A percentile compares a stretch with the other conserved stretches of the same genome.
Conservation (phyloP, 2,797 vertebrate genomes). For the Pteronotus mesoamericanus region DNA sequence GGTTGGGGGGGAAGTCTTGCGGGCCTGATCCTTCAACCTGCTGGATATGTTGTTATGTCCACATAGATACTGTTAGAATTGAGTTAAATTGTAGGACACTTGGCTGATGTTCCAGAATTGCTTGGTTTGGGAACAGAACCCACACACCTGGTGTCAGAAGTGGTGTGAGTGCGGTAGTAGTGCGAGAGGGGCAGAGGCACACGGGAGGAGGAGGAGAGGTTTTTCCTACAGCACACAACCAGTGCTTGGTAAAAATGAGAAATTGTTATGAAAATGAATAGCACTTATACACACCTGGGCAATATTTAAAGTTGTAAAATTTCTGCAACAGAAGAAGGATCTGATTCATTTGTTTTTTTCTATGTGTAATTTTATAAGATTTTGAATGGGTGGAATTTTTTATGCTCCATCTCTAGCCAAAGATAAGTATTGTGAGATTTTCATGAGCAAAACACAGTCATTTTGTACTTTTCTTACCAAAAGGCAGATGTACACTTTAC, state of each 20-base stretch:
- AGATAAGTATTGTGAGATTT: background rate
- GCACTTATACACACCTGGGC: background rate
- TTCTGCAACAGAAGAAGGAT: background rate
- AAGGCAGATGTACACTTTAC: background rate
- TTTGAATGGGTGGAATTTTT: background rate
- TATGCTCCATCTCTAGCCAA: background rate
- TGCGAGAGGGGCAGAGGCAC: background rate
- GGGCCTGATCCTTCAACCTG: background rate
- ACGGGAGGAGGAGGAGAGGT: background rate
- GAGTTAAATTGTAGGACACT: background rate
- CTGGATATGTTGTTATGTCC: background rate
- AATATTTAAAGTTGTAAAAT: slow-evolving; percentile 14
- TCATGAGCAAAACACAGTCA: background rate
- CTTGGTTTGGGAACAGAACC: background rate
- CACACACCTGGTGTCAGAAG: background rate
- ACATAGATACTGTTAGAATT: background rate
- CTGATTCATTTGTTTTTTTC: background rate
- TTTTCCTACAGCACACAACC: background rate
- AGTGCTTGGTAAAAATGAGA: background rate
- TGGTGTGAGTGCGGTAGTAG: background rate
- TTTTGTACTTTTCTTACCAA: background rate
- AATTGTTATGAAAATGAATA: background rate
- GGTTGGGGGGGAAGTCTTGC: no score
- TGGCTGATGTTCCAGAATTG: background rate
- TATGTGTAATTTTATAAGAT: background rate